Percentiles rank a stretch among this genome's conserved stretches.
These are phyloP conservation scores for Mustela lutreola DNA, from an alignment of 2,113 vertebrate species.

Conservation along the genomic window DNA sequence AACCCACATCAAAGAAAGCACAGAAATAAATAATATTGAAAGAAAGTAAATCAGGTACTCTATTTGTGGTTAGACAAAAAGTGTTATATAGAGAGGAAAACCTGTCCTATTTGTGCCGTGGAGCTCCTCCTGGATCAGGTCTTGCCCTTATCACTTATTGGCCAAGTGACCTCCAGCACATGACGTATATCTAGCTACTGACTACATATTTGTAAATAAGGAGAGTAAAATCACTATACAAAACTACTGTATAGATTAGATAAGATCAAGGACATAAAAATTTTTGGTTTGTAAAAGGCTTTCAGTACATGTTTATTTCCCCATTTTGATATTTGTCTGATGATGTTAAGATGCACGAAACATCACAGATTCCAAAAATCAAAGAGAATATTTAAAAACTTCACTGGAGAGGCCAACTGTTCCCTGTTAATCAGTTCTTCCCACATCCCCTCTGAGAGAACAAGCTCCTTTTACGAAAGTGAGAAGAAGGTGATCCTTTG, in stretches of 20 bases:
- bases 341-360: background rate
- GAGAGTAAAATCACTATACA: background rate
- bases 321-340: slow-evolving; percentile 21
- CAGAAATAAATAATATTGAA: background rate
- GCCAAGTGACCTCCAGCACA: background rate
- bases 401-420: background rate
- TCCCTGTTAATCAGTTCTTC: background rate
- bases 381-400: slow-evolving; percentile 53
- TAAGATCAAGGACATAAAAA: background rate
- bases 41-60: background rate
- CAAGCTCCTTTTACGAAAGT: background rate
- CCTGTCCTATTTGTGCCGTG: background rate
- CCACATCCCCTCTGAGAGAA: background rate
- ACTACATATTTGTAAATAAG: background rate
- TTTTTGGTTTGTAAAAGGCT: background rate
- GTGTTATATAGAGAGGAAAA: background rate
- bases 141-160: background rate
- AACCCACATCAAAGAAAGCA: background rate
- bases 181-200: background rate
- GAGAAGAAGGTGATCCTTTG: background rate
- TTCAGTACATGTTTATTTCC: background rate
- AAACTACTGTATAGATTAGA: background rate
- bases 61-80: background rate
- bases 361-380: background rate
- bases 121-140: background rate